Conservation (phyloP, 1,140 invertebrate species). For the Batillaria attramentaria region DNA sequence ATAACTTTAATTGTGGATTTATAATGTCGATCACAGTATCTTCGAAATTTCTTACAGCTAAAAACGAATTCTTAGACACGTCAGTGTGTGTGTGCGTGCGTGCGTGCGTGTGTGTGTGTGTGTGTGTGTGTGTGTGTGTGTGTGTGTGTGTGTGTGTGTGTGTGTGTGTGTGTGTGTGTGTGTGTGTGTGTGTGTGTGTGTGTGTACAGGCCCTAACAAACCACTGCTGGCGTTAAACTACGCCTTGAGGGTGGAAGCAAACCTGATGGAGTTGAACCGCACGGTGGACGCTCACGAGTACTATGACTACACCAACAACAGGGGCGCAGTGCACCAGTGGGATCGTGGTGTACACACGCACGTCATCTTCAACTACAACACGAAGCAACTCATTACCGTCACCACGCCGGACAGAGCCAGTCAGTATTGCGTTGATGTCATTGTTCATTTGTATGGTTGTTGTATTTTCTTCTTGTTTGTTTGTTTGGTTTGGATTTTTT, state of each 20-base stretch:
- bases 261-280: conserved; percentile 20
- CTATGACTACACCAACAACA: conserved; percentile 28
- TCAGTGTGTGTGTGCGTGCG: background rate
- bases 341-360: background rate
- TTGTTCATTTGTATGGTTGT: no score
- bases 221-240: no score
- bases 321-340: conserved; percentile 10
- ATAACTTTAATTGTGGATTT: background rate
- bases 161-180: background rate
- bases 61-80: no score
- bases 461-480: no score
- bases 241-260: conserved; percentile 33
- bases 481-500: no score
- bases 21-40: background rate
- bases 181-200: conserved; percentile 18
- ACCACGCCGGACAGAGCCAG: background rate
- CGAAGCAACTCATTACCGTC: conserved; percentile 29
- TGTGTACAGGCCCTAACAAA: conserved; percentile 7
- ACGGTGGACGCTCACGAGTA: conserved; percentile 29
- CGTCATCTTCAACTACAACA: conserved; percentile 33
- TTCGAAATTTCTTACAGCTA: no score
- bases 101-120: conserved; percentile 1
- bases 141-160: conserved; percentile 8
- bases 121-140: background rate
- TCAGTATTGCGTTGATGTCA: no score